phyloP scores from a whole-genome alignment of 2,888 invertebrate species.

The Caenorhabditis sp. region DNA sequence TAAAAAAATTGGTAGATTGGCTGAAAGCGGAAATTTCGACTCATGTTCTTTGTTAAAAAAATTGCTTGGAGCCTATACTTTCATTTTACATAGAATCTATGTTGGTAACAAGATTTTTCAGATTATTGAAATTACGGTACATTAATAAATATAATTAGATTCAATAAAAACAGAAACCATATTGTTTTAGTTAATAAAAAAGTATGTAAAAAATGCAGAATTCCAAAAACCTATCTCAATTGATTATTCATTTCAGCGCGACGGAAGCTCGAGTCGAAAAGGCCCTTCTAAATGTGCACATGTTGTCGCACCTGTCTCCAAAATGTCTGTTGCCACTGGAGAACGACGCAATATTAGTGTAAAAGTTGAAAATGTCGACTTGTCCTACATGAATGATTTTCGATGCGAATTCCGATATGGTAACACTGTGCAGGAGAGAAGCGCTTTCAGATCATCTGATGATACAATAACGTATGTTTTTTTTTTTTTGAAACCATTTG shows the following conservation, averaged over 20 bases:
- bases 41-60: no score
- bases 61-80: no score
- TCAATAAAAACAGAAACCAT: no score
- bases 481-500: not conserved
- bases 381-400: constrained; percentile 70
- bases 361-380: constrained; percentile 63
- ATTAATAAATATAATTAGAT: no score
- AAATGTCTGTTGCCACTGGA: constrained; percentile 72
- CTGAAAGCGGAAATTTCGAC: no score
- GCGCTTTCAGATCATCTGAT: constrained; percentile 42
- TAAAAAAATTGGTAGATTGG: no score
- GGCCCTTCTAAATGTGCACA: constrained; percentile 72
- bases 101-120: no score
- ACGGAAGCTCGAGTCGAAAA: constrained; percentile 59
- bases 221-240: no score
- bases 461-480: constrained; percentile 51
- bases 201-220: no score
- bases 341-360: constrained; percentile 70
- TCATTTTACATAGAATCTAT: no score
- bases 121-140: no score
- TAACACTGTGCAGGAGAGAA: constrained; percentile 50
- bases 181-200: no score
- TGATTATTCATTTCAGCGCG: constrained; percentile 52
- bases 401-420: constrained; percentile 65
- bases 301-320: constrained; percentile 61